Percentiles rank a stretch among this genome's conserved stretches.
Evolutionary conservation across 2,113 vertebrate genomes (phyloP).

Genomic region (Hippolais icterina): DNA sequence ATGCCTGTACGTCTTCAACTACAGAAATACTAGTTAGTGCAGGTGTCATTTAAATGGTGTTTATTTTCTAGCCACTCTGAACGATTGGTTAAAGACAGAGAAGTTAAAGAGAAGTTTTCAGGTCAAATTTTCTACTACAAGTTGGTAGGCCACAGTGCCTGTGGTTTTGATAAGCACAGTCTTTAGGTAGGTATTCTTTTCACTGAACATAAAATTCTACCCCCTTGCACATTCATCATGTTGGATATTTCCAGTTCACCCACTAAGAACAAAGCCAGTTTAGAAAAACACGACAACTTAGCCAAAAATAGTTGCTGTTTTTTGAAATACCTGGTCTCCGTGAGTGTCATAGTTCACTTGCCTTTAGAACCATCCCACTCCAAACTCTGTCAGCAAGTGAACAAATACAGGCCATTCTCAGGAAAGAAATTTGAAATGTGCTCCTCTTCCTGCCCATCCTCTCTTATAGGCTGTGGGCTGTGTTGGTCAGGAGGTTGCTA

Average conservation of each 20-base stretch:
- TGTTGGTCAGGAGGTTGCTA: background rate
- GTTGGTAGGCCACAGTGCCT: background rate
- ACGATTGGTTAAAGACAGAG: background rate
- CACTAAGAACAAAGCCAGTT: background rate
- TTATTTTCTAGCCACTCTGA: background rate
- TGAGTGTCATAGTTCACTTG: accelerated
- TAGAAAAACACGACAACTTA: background rate
- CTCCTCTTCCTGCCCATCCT: accelerated
- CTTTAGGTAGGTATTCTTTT: background rate
- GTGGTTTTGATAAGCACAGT: background rate
- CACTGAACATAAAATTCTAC: background rate
- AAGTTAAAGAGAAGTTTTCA: background rate
- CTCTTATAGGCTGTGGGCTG: background rate
- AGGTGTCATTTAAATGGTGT: background rate
- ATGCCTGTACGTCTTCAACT: background rate
- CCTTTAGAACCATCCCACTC: background rate
- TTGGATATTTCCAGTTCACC: background rate
- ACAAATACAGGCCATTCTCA: accelerated
- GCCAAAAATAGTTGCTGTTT: background rate
- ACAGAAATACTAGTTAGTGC: background rate
- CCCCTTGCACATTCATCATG: background rate
- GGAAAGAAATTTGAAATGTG: accelerated
- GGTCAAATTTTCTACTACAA: background rate
- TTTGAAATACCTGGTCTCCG: background rate
- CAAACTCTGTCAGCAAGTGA: background rate